Evolutionary conservation across 1,140 invertebrate species (phyloP), one percentile per base, ranked within the genome.

Genomic region (Eufriesea mexicana): DNA sequence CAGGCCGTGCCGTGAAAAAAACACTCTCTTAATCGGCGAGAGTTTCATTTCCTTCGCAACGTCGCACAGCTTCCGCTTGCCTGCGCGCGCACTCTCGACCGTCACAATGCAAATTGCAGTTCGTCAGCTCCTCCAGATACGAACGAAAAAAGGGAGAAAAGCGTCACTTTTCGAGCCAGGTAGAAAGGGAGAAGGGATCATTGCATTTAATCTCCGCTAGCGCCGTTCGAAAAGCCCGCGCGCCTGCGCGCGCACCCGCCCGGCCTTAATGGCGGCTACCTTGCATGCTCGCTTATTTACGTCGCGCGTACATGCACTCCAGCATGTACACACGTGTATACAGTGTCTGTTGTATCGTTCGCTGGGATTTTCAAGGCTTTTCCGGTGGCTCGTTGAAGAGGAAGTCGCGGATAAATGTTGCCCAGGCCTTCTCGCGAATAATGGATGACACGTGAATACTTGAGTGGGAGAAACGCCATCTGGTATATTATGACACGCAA

Each of bases 61-160:
- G 51, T 55, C 70, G 51, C 51, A 9, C 25, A 35, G 20, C 51
- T 72, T 72, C 70, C 70, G 70, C 25, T 55, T n/a, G 20, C 51
- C n/a, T 25, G 70, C 18, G 25, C 25, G n/a, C 70, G 49, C 70
- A n/a, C 51, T 54, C 45, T 54, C 68, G 25, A 35, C 49, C 49
- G 68, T 28, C 18, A 72, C 51, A 72, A 55, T 55, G 70, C 18
- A 72, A 72, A 72, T 72, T 72, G 70, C 70, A 55, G 51, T 55
- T 72, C 70, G 51, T 55, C 70, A 54, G 49, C 68, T 71, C 25
- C 49, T 71, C 47, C 49, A 55, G 67, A n/a, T 49, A 12, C 28
- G 25, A 20, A 72, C 25, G 51, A 54, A 72, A 45, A 28, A n/a
- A 64, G 14, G 2, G 35, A 18, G 18, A 10, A 55, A 54, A 67